phyloP scores from a whole-genome alignment of 1,140 invertebrate species.

The Pinna nobilis region DNA sequence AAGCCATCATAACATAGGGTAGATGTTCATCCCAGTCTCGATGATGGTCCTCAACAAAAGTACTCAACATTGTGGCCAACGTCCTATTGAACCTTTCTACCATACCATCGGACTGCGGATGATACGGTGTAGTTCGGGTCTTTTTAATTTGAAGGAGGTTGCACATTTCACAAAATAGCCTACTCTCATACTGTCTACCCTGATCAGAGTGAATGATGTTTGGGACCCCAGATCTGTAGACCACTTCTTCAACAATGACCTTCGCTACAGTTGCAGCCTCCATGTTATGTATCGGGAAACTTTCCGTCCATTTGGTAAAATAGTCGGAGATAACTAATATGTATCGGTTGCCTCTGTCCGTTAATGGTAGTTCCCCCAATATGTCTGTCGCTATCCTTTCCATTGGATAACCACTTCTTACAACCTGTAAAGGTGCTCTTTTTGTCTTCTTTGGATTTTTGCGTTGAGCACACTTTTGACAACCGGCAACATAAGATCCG shows the following conservation, averaged over 20 bases:
- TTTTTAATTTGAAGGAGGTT: slow-evolving; percentile 20
- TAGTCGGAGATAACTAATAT: slow-evolving; percentile 37
- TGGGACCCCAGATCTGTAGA: slow-evolving; percentile 25
- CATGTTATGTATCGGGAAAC: slow-evolving; percentile 32
- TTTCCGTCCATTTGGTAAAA: slow-evolving; percentile 46
- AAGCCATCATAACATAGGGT: slow-evolving; percentile 33
- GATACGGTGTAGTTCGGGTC: slow-evolving; percentile 39
- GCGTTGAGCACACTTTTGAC: too few relatives aligned
- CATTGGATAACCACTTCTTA: slow-evolving; percentile 11
- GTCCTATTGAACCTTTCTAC: slow-evolving; percentile 58
- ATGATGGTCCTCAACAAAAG: slow-evolving; percentile 45
- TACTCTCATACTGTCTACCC: slow-evolving; percentile 35
- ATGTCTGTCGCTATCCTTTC: slow-evolving; percentile 44
- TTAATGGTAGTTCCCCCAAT: slow-evolving; percentile 25
- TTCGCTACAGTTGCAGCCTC: too few relatives aligned
- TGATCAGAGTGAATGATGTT: too few relatives aligned
- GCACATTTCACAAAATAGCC: slow-evolving; percentile 32
- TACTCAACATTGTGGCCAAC: slow-evolving; percentile 38
- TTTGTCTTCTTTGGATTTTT: slow-evolving; percentile 32
- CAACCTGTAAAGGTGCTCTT: slow-evolving; percentile 6
- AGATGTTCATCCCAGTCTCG: slow-evolving; percentile 40
- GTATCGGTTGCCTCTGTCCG: slow-evolving; percentile 26
- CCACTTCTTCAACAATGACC: slow-evolving; percentile 28
- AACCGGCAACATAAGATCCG: too few relatives aligned
- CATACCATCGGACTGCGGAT: slow-evolving; percentile 48